phyloP scores from a whole-genome alignment of 2,797 vertebrate genomes.

The Margarornis squamiger region DNA sequence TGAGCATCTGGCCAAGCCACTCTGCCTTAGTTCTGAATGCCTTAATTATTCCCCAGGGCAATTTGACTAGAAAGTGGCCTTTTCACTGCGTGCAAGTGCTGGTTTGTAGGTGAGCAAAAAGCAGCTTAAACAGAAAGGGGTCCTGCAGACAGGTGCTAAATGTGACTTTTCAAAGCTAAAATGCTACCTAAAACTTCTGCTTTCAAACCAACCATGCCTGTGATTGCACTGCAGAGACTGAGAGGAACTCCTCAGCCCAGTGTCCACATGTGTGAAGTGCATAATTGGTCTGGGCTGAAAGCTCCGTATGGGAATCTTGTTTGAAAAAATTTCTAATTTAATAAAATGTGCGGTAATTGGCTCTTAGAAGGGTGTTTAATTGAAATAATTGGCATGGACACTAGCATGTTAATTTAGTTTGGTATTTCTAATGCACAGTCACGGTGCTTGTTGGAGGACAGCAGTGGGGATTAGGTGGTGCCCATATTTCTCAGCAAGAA shows the following conservation, averaged over 20 bases:
- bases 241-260: background rate
- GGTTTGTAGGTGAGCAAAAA: background rate
- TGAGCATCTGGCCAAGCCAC: background rate
- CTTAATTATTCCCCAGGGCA: background rate
- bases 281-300: background rate
- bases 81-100: fast-evolving
- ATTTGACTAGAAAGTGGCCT: background rate
- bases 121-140: background rate
- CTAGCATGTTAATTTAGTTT: background rate
- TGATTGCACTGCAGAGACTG: background rate
- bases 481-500: background rate
- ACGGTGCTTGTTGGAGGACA: background rate
- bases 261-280: background rate
- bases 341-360: conserved; percentile 5
- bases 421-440: background rate
- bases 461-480: background rate
- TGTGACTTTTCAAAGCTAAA: background rate
- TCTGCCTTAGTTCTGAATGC: background rate
- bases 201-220: background rate
- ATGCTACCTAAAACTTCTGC: background rate
- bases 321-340: background rate
- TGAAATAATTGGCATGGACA: conserved; percentile 3
- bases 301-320: background rate
- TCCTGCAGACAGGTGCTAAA: background rate
- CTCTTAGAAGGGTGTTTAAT: conserved; percentile 12